phyloP scores from a whole-genome alignment of 2,113 vertebrate species.

The Porphyrio hochstetteri region DNA sequence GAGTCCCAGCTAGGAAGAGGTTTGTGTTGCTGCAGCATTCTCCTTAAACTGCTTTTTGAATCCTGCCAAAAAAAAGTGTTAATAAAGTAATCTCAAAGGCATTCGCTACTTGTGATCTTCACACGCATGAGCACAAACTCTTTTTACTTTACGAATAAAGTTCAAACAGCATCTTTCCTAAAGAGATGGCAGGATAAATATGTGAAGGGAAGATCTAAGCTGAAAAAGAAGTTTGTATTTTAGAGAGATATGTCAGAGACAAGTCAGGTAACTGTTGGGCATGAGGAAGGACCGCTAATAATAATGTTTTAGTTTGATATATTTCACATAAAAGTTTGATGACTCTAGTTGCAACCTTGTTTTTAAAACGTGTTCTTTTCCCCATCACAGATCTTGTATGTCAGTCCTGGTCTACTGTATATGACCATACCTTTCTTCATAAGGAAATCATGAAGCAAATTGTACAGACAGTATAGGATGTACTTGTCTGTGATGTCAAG shows the following conservation, averaged over 20 bases:
- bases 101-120: neutral
- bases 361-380: neutral
- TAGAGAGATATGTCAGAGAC: neutral
- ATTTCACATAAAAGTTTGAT: neutral
- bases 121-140: neutral
- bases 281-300: neutral
- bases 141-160: neutral
- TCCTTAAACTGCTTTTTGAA: neutral
- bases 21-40: neutral
- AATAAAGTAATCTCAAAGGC: neutral
- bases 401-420: neutral
- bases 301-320: neutral
- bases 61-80: neutral
- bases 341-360: neutral
- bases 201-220: neutral
- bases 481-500: neutral
- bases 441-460: neutral
- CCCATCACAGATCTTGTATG: neutral
- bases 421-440: neutral
- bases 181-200: neutral
- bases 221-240: neutral
- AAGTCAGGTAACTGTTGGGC: neutral
- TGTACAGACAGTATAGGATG: neutral
- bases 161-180: neutral
- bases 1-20: neutral